Evolutionary conservation across 2,888 invertebrate genomes (phyloP), one percentile per base, ranked within the genome.

Genomic region (Sphinx pinastri): DNA sequence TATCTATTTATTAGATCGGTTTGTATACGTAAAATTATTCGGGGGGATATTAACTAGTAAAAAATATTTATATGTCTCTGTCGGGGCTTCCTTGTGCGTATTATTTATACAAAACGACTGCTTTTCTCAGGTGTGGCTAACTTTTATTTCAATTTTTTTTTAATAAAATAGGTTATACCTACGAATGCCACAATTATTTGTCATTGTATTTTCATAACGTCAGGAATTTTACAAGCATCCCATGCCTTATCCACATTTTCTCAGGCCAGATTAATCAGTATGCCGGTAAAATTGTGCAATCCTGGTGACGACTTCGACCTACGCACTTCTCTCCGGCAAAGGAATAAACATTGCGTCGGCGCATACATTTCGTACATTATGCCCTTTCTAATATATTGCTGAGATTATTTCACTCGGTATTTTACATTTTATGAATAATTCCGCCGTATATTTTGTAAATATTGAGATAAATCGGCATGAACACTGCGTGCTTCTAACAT

Each of bases 301-400:
- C 59, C 74, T 72, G 79, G 80, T 76, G 72, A 73, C 76, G 77
- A 79, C 79, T 76, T 72, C 83, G 71, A 75, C 92, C 92, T 85
- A 92, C 92, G 88, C 91, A 80, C 74, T 73, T 79, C 19, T 79
- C 84, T 77, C 83, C 84, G 72, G 78, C 79, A 81, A 84, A 84
- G 85, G 84, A 83, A 81, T 82, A 82, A 82, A 80, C 81, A 81
- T 82, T 81, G 84, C 88, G 84, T 84, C 81, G 77, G 85, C 87
- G 87, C 88, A 86, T 78, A 79, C 81, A 82, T 84, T 84, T 81
- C 74, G 83, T 83, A 80, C 83, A 83, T 84, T 83, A 85, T 84
- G 81, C 83, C 52, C 63, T 54, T 69, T 69, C 69, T 63, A 63
- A 69, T 63, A 47, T 63, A 69, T 69, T 63, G 63, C 69, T 54